A percentile compares a stretch with the other conserved stretches of the same genome.
phyloP scores from a whole-genome alignment of 2,888 invertebrate species.

The Eurois occulta region DNA sequence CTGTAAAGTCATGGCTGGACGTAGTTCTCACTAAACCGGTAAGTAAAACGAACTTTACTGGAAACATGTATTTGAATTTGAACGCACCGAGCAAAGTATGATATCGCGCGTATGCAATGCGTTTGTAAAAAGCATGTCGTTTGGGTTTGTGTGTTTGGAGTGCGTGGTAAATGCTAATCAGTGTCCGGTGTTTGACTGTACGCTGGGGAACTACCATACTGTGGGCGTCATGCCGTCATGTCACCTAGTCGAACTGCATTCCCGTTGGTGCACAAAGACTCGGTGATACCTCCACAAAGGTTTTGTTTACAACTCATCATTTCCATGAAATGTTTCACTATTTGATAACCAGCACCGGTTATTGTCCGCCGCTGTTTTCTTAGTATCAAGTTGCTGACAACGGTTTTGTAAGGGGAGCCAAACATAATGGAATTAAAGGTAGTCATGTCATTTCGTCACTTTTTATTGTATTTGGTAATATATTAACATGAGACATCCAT shows the following conservation, averaged over 20 bases:
- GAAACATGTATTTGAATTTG: constrained; percentile 75
- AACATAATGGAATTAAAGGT: constrained; percentile 42
- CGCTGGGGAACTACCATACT: constrained; percentile 40
- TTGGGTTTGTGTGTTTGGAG: constrained; percentile 49
- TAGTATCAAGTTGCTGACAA: constrained; percentile 69
- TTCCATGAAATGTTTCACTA: constrained; percentile 79
- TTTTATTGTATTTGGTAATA: constrained; percentile 15
- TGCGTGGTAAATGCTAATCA: constrained; percentile 63
- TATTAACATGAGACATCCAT: constrained; percentile 8
- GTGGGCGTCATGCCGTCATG: constrained; percentile 53
- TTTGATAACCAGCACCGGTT: constrained; percentile 72
- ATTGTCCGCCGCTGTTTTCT: constrained; percentile 77
- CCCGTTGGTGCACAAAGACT: constrained; percentile 54
- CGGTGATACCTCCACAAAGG: constrained; percentile 51
- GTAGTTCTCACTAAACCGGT: constrained; percentile 87
- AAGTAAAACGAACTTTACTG: constrained; percentile 86
- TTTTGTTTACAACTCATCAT: constrained; percentile 77
- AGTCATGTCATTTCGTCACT: constrained; percentile 13
- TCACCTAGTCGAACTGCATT: constrained; percentile 59
- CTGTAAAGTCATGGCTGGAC: constrained; percentile 83
- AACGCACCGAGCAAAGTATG: constrained; percentile 51
- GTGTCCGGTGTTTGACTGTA: constrained; percentile 54
- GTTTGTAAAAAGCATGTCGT: constrained; percentile 51
- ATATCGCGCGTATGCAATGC: constrained; percentile 45
- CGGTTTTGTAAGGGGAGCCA: constrained; percentile 54